Base-by-base conservation (phyloP, 2,797 vertebrate genomes). In the Notoglanidium macrostoma region DNA sequence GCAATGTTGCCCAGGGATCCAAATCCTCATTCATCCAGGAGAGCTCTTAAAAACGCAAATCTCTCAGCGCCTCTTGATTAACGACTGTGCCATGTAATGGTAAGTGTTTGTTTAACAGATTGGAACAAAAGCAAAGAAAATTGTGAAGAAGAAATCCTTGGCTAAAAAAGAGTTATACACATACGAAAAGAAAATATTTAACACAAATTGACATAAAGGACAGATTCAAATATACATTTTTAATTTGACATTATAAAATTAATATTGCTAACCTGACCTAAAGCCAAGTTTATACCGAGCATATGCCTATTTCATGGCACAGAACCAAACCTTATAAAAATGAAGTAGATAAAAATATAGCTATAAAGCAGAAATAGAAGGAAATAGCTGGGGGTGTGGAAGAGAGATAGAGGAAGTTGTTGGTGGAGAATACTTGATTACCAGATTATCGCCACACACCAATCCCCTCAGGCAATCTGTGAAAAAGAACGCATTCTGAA, bases 381-480 rank as follows among this genome's bases (percentile, higher is more conserved):
- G 70, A 91, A 90, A 85, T 44, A 54, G 7, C 80, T 32, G 83
- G 54, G 83, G 17, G 59, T 89, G 84, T 86, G 12, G 14, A 26
- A 73, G 77, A 5, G n/a, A 74, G 78, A 32, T 19, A 40, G 32
- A 61, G 44, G 74, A 80, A 83, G 84, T 87, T 84, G 81, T 76
- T 85, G 40, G 85, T 70, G 83, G 46, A 88, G 90, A 91, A 90
- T 88, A 92, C 92, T 92, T 92, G 91, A 94, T 95, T 93, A 92
- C 90, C 91, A 88, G 90, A 91, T 92, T 91, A 93, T 90, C 89
- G 84, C 87, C 84, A 89, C 12, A 32, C 85, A 89, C 84, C 65
- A n/a, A 72, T 91, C 89, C 86, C 92, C 91, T 88, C 89, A 92
- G 91, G 92, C 91, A 90, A 91, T 93, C 93, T 93, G 84, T 88